Evolutionary conservation across 2,113 vertebrate species (phyloP), one percentile per base, ranked within the genome.

Genomic region (Cebus imitator): DNA sequence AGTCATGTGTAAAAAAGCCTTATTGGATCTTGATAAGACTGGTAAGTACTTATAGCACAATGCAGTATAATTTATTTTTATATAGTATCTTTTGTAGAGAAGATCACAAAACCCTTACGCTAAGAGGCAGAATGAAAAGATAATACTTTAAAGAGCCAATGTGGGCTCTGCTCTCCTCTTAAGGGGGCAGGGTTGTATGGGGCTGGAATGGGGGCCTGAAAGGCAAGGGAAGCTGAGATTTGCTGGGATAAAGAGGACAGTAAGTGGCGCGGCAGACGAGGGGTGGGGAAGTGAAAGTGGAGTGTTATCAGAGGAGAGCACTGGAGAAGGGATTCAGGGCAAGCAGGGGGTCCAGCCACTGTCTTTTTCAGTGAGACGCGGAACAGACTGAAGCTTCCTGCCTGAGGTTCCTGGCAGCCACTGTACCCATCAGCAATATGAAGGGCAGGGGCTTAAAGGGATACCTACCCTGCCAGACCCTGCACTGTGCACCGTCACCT

Each of bases 1-100:
- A 98, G 82, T 32, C 23, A 30, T 64, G 30, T 80, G 37, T 90
- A 90, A 85, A 97, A 93, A 50, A 86, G 58, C 52, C 87, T 55
- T 13, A 32, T 32, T 88, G 35, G 90, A 64, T 96, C 98, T 84
- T 66, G 30, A 25, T 18, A 52, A 13, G 7, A 48, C 80, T 91
- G 79, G 93, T 40, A n/a, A 52, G 57, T 95, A 93, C 95, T 98
- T 97, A 61, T 7, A 86, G 76, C 72, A 92, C 83, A 93, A 25
- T 55, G 66, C 64, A 96, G 58, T 82, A 94, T 87, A 94, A 80
- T 81, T 97, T 98, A 76, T 86, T 97, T 94, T 96, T 95, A 96
- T 93, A 32, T 97, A 92, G 80, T 97, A 32, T 93, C 91, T 66
- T 97, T 92, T 25, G 0, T 95, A 35, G 96, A 93, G 87, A 79